Evolutionary conservation across 2,888 invertebrate genomes (phyloP), one percentile per base, ranked within the genome.

Genomic region (Allophyes oxyacanthae): DNA sequence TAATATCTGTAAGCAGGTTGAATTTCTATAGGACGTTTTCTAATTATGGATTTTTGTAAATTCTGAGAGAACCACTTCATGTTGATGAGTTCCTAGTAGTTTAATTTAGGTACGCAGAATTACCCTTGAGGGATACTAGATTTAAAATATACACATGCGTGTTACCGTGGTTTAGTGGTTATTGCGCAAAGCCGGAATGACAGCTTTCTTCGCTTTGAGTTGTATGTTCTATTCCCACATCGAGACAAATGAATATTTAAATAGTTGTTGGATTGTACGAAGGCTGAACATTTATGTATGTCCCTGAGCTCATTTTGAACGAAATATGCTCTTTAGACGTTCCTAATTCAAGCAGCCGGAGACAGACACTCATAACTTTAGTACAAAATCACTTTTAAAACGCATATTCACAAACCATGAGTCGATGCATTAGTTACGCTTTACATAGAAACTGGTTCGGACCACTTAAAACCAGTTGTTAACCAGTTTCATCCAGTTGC

Each of bases 391-490:
- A 64, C 48, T 62, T 53, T 59, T 63, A 32, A 54, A 68, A 68
- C 56, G 70, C 64, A 76, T 64, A 60, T 34, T 60, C 50, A 73
- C 52, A 58, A 51, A 62, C 69, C 65, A 55, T 52, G 54, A 57
- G 26, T 44, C 42, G 49, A 14, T 56, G 71, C 64, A 64, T 77
- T 62, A 72, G 68, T 66, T 65, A 62, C 65, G 64, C 68, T 63
- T 56, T 49, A 57, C 62, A 33, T 53, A 52, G 43, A 53, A 75
- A 75, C 84, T 75, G 73, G 78, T 77, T 72, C 40, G 13, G 64
- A 72, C 80, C 73, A 67, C 81, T 85, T 75, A 28, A 9, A 74
- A 79, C 83, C 74, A 68, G 82, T 84, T 76, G 33, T 36, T n/a
- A 55, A 64, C 77, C 69, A 67, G 72, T 73, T 62, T 36, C 44